Conservation (phyloP, 2,888 invertebrate species). For the Silvanus unidentatus region DNA sequence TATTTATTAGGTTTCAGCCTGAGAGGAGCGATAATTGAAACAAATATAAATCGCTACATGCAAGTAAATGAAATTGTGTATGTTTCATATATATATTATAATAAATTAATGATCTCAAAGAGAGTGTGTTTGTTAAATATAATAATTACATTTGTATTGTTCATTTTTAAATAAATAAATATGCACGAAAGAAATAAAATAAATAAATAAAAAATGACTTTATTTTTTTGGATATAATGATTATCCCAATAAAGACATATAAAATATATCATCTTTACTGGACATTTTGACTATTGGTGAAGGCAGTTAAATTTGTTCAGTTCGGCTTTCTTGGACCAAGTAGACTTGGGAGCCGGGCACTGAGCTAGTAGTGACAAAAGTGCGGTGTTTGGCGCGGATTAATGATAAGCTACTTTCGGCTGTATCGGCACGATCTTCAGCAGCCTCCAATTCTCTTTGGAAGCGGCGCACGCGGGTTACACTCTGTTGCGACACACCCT, state of each 20-base stretch:
- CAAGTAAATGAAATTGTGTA: constrained; percentile 32
- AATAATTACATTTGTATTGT: constrained; percentile 19
- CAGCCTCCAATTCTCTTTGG: constrained; percentile 96
- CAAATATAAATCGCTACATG: constrained; percentile 28
- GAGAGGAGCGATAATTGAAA: constrained; percentile 15
- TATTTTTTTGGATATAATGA: constrained; percentile 14
- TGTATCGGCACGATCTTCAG: constrained; percentile 92
- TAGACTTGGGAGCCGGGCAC: constrained; percentile 89
- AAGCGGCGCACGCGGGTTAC: constrained; percentile 94
- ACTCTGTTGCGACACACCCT: constrained; percentile 86
- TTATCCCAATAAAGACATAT: not conserved
- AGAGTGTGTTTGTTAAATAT: constrained; percentile 34
- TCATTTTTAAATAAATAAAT: constrained; percentile 31
- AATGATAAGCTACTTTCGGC: constrained; percentile 91
- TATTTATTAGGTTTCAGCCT: constrained; percentile 20
- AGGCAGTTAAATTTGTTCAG: constrained; percentile 39
- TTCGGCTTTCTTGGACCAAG: constrained; percentile 78
- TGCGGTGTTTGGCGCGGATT: constrained; percentile 97
- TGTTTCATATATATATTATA: constrained; percentile 29
- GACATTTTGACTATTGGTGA: constrained; percentile 13
- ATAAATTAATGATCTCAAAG: constrained; percentile 25
- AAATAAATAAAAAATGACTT: constrained; percentile 32
- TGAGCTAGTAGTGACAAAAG: constrained; percentile 90
- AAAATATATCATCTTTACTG: constrained; percentile 18
- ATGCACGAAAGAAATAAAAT: constrained; percentile 40